A percentile compares a stretch with the other conserved stretches of the same genome.
phyloP scores from a whole-genome alignment of 2,888 invertebrate species.

The Balanococcus diminutus region DNA sequence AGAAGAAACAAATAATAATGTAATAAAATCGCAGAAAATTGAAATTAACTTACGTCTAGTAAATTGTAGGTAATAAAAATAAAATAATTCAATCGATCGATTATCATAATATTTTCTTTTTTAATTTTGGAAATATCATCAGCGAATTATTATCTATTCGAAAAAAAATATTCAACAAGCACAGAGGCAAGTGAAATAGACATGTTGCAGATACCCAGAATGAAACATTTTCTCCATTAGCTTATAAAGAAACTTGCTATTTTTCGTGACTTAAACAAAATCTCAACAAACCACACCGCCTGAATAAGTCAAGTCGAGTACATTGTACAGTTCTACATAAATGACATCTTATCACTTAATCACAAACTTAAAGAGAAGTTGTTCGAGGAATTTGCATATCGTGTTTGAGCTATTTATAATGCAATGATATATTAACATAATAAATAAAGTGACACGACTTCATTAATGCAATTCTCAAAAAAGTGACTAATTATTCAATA shows the following conservation, averaged over 20 bases:
- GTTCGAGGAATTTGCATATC: neutral
- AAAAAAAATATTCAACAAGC: no score
- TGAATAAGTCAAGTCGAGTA: neutral
- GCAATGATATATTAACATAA: neutral
- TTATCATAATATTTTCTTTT: no score
- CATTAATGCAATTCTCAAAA: no score
- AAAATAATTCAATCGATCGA: neutral
- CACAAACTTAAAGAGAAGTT: neutral
- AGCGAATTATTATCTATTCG: no score
- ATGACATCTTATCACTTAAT: neutral
- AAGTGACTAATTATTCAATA: no score
- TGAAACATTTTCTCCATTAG: neutral
- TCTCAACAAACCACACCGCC: neutral
- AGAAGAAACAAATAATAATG: slow-evolving; percentile 41
- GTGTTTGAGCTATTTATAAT: neutral
- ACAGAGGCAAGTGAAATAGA: neutral
- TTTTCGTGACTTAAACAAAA: neutral
- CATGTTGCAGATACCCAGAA: neutral
- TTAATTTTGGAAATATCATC: no score
- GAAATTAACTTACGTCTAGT: neutral
- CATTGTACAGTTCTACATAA: neutral
- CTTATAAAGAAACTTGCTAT: neutral
- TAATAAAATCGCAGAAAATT: neutral
- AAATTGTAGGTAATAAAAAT: neutral
- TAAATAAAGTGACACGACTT: neutral